phyloP scores from a whole-genome alignment of 1,140 invertebrate species.

The Wiebesia pumilae region DNA sequence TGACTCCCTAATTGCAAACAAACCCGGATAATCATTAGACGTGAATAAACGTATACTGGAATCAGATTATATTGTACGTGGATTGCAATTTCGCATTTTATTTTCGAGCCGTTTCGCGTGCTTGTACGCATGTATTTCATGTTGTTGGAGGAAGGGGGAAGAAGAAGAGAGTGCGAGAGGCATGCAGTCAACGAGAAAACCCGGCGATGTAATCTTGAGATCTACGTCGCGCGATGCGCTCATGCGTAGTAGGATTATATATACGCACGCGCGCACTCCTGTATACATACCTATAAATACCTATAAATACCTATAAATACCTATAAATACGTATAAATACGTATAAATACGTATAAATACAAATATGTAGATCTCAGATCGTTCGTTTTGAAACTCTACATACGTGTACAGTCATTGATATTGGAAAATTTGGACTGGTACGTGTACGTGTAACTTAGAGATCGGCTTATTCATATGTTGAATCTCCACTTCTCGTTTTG shows the following conservation, averaged over 20 bases:
- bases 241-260: neutral
- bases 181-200: neutral
- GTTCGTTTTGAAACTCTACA: neutral
- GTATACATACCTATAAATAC: too few relatives aligned
- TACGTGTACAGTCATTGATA: neutral
- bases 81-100: neutral
- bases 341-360: too few relatives aligned
- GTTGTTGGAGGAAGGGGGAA: neutral
- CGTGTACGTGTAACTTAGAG: neutral
- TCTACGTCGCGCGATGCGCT: neutral
- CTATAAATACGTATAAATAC: too few relatives aligned
- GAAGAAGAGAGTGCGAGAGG: neutral
- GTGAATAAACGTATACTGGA: neutral
- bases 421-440: slow-evolving; percentile 2
- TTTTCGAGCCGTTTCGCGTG: neutral
- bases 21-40: neutral
- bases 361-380: neutral
- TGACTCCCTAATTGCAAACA: neutral
- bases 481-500: neutral
- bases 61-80: neutral
- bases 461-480: neutral
- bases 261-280: too few relatives aligned
- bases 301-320: too few relatives aligned
- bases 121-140: neutral
- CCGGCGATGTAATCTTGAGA: neutral